phyloP scores from a whole-genome alignment of 1,140 invertebrate species.

The Kradibia gibbosae region DNA sequence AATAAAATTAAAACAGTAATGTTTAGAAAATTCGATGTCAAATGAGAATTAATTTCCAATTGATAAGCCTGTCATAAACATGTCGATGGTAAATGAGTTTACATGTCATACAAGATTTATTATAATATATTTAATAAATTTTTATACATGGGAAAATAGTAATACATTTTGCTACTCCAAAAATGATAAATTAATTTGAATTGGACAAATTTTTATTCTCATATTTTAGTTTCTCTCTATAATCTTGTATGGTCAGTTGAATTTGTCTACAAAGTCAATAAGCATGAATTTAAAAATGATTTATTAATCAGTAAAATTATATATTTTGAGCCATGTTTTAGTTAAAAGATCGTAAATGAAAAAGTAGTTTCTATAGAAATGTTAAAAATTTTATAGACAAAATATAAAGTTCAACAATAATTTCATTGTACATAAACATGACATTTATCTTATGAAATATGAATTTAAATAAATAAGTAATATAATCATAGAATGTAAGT shows the following conservation, averaged over 20 bases:
- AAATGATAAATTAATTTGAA: background rate
- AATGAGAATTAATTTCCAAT: background rate
- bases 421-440: too few relatives aligned
- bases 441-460: too few relatives aligned
- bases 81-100: background rate
- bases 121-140: slow-evolving; percentile 14
- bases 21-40: background rate
- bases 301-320: too few relatives aligned
- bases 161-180: background rate
- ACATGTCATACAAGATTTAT: background rate
- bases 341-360: too few relatives aligned
- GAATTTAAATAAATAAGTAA: too few relatives aligned
- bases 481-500: too few relatives aligned
- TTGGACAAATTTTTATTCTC: background rate
- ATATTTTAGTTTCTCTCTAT: too few relatives aligned
- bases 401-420: too few relatives aligned
- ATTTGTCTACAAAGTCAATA: background rate
- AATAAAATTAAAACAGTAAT: too few relatives aligned
- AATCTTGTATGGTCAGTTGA: background rate
- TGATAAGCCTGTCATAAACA: background rate
- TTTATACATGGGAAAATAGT: background rate
- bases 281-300: background rate
- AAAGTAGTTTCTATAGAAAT: too few relatives aligned
- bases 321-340: too few relatives aligned
- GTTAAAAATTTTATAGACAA: too few relatives aligned